Conservation (phyloP, 2,888 invertebrate genomes). For the Drosophila multiciliata region DNA sequence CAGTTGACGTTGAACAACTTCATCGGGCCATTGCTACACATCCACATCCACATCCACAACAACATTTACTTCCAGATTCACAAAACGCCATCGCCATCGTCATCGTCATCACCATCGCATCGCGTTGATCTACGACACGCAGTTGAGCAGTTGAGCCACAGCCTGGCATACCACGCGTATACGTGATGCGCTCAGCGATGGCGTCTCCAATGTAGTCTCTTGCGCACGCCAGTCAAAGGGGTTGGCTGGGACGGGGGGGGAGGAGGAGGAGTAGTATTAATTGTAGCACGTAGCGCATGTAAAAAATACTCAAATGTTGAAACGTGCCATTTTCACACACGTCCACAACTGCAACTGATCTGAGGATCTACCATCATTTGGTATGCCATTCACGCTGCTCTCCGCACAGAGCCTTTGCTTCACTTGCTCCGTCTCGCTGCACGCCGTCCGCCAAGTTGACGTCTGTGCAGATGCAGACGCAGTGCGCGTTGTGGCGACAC, state of each 20-base stretch:
- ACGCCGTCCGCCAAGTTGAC: slow-evolving; percentile 17
- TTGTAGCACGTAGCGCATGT: slow-evolving; percentile 75
- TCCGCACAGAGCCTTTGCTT: slow-evolving; percentile 27
- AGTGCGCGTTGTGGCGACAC: slow-evolving; percentile 39
- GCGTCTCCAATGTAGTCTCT: slow-evolving; percentile 66
- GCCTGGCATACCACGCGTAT: slow-evolving; percentile 70
- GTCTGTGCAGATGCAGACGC: slow-evolving; percentile 14
- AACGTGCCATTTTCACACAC: slow-evolving; percentile 83
- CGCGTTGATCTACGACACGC: slow-evolving; percentile 77
- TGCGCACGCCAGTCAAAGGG: slow-evolving; percentile 10
- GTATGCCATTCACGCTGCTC: slow-evolving; percentile 56
- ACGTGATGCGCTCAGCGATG: slow-evolving; percentile 68
- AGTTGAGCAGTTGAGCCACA: slow-evolving; percentile 45
- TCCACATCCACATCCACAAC: slow-evolving; percentile 28
- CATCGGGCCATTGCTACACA: slow-evolving; percentile 65
- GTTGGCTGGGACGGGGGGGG: not conserved
- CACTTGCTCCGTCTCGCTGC: slow-evolving; percentile 25
- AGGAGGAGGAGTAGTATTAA: slow-evolving; percentile 40
- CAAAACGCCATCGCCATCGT: slow-evolving; percentile 26
- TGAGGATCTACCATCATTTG: slow-evolving; percentile 56
- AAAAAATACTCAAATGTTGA: slow-evolving; percentile 74
- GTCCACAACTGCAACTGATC: slow-evolving; percentile 61
- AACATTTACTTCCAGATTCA: slow-evolving; percentile 14
- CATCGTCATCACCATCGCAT: slow-evolving; percentile 56
- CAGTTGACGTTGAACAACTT: slow-evolving; percentile 78